Percentiles rank a stretch among this genome's conserved stretches.
phyloP scores from a whole-genome alignment of 2,113 vertebrate species.

The Salvelinus namaycush region DNA sequence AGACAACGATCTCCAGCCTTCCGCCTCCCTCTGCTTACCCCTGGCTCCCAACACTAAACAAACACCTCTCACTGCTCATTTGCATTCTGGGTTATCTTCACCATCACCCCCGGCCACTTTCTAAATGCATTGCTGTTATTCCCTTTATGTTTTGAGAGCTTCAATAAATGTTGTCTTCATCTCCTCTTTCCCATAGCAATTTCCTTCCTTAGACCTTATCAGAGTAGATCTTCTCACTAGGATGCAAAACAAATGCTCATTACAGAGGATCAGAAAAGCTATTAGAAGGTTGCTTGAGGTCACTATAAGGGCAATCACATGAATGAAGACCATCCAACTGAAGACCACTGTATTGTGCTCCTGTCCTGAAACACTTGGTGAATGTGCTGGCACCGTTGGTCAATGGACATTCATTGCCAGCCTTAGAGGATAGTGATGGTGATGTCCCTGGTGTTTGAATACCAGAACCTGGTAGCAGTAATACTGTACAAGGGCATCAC shows the following conservation, averaged over 20 bases:
- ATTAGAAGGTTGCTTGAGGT: no score
- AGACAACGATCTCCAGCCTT: neutral
- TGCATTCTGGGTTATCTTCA: slow-evolving; percentile 11
- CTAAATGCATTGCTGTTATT: neutral
- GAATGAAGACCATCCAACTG: neutral
- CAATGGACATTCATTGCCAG: neutral
- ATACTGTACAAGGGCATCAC: neutral
- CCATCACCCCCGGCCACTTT: neutral
- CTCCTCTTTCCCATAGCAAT: neutral
- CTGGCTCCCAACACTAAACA: neutral
- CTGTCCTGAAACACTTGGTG: neutral
- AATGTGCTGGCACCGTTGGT: neutral
- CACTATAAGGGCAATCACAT: no score
- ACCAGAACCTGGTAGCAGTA: neutral
- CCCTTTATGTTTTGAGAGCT: neutral
- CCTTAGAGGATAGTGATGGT: neutral
- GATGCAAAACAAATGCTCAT: neutral
- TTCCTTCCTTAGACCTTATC: neutral
- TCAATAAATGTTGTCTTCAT: neutral
- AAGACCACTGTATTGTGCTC: neutral
- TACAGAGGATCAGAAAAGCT: neutral
- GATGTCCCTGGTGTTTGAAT: neutral
- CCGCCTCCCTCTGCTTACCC: neutral
- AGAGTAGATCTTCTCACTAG: neutral
- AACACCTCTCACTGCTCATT: slow-evolving; percentile 4